Base-by-base conservation (phyloP, 2,797 vertebrate species). In the Catostomus latipinnis region DNA sequence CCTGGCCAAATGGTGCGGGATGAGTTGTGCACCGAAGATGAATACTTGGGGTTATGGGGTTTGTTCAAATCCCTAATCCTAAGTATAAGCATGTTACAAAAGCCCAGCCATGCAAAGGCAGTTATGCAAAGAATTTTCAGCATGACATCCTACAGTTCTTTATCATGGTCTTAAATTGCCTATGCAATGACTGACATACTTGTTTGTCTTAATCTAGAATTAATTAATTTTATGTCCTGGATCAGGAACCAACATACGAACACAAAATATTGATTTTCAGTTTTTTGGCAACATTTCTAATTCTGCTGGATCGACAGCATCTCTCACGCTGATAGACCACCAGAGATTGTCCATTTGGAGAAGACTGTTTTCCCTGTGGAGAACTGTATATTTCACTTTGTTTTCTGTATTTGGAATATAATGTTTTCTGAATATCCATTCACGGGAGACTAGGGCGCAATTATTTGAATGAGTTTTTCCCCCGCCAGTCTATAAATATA, bases 211-310 rank as follows among this genome's bases (percentile, higher is more conserved):
- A n/a, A 43, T 61, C 60, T 71, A 65, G n/a, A 69, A 81, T 57
- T 82, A 87, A 75, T 65, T 66, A 49, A 72, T 45, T 65, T 57
- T 65, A 63, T 71, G 60, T 57, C 52, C 68, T 65, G 76, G 76
- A 53, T 79, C 11, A 71, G 57, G 69, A 63, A 52, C 76, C 68
- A 49, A 49, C 68, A 52, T 45, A 70, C 56, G 1, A 74, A 70
- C 6, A 4, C 8, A 53, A 76, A 76, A 76, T 75, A 78, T 79
- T 78, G 49, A n/a, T 50, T 79, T 79, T 57, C 13, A 50, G n/a
- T 54, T 68, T 80, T 82, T 46, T 83, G 76, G 76, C 45, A 54
- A 49, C 1, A 6, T 45, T 58, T 57, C 63, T 50, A 57, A 60
- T 83, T 71, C 71, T 53, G 52, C 65, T 58, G 81, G 76, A 74